Evolutionary conservation across 2,888 invertebrate genomes (phyloP), one percentile per base, ranked within the genome.

Genomic region (Icerya purchasi): DNA sequence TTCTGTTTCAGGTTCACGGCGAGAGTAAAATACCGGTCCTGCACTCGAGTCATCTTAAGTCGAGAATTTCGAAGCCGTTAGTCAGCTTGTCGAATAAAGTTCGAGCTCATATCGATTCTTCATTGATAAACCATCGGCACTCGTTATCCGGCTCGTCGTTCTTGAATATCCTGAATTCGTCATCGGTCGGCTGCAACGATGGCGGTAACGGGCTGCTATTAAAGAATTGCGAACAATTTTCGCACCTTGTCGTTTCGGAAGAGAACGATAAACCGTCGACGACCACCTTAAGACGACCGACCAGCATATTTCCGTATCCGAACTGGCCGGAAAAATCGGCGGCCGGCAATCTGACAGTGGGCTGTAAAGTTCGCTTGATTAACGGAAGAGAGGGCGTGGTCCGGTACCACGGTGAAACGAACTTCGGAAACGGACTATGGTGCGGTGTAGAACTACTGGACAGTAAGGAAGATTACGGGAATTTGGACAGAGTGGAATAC

Each of bases 401-500:
- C 49, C 72, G 76, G 8, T 80, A 74, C 69, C 72, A 78, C 62
- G 82, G 83, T 2, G 69, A 71, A 61, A 73, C 74, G 63, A 73
- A 77, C 54, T 72, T 77, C 53, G 78, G 77, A 50, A 71, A 72
- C 14, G 78, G 78, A 2, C 62, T 74, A 21, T 83, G 80, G 78
- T 81, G 81, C 69, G 82, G 82, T 8, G 72, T 82, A 54, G 80
- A 81, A 69, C 70, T 82, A 58, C 72, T 74, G 59, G 72, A 73
- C 53, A 70, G 76, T 3, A 81, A 81, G 21, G 78, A 77, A 66
- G 77, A 82, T 70, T 78, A 82, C 71, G 82, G 82, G 53, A 70
- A 73, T 52, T 76, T 81, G 14, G 56, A 61, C 20, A 81, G 80
- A 14, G 73, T 77, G 53, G 73, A 77, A 19, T 83, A 83, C 69